phyloP scores from a whole-genome alignment of 2,888 invertebrate genomes.

The Branchipolynoe longqiensis region DNA sequence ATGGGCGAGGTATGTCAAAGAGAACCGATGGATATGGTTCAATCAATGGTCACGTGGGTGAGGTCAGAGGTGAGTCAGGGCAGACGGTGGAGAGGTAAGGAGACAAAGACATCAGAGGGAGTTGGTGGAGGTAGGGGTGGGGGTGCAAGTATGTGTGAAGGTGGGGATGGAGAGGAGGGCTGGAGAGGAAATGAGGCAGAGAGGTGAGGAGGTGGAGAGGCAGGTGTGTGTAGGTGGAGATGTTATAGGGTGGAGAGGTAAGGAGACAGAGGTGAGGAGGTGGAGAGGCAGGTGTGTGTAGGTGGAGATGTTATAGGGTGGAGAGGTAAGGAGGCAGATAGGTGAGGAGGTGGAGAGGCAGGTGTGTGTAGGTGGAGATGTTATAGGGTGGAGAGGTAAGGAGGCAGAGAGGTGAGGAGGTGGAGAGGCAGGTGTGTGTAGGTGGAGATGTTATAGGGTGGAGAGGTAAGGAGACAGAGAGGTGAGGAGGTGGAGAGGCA shows the following conservation, averaged over 20 bases:
- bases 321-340: background rate
- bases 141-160: background rate
- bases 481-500: background rate
- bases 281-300: background rate
- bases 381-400: background rate
- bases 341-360: too few species aligned
- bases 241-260: background rate
- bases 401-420: background rate
- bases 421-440: background rate
- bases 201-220: background rate
- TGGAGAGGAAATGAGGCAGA: background rate
- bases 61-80: background rate
- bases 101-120: background rate
- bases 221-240: background rate
- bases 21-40: too few species aligned
- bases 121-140: background rate
- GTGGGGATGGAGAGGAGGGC: too few species aligned
- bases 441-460: background rate
- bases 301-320: background rate
- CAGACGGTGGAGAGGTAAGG: background rate
- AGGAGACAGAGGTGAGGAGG: background rate
- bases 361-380: too few species aligned
- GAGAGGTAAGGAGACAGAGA: background rate
- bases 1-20: background rate
- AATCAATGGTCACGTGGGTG: too few species aligned